phyloP scores from a whole-genome alignment of 2,888 invertebrate species.

The Caradrina kadenii region DNA sequence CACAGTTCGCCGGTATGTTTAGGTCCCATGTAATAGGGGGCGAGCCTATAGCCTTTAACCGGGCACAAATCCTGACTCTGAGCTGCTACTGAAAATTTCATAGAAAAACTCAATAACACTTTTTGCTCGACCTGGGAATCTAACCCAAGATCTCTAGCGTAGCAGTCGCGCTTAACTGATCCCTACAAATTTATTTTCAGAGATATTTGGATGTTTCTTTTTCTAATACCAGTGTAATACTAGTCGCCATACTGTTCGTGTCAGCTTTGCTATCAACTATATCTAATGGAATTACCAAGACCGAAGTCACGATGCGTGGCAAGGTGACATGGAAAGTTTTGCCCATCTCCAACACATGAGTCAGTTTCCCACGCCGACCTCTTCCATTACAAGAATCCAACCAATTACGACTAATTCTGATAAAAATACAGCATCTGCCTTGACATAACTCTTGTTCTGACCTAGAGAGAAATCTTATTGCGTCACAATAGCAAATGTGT shows the following conservation, averaged over 20 bases:
- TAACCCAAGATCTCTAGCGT: too few species aligned
- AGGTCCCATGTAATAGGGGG: too few species aligned
- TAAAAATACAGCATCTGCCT: constrained; percentile 34
- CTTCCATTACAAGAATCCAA: constrained; percentile 27
- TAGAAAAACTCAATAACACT: too few species aligned
- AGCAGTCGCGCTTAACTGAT: too few species aligned
- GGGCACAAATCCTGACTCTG: too few species aligned
- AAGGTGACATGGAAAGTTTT: constrained; percentile 24
- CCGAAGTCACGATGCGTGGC: neutral
- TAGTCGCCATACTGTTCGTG: neutral
- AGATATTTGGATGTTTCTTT: too few species aligned
- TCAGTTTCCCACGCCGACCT: constrained; percentile 40
- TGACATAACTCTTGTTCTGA: constrained; percentile 49
- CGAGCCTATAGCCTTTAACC: too few species aligned
- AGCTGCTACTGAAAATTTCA: too few species aligned
- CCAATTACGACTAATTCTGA: constrained; percentile 41
- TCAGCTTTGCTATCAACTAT: neutral
- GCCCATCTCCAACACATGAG: constrained; percentile 36
- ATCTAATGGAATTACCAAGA: neutral
- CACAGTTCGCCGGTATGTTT: too few species aligned
- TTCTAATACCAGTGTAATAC: neutral
- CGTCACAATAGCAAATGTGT: constrained; percentile 64
- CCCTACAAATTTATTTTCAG: too few species aligned
- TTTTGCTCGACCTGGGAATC: too few species aligned
- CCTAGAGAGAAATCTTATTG: constrained; percentile 53